phyloP scores from a whole-genome alignment of 2,797 vertebrate genomes.

The Chiloscyllium punctatum region DNA sequence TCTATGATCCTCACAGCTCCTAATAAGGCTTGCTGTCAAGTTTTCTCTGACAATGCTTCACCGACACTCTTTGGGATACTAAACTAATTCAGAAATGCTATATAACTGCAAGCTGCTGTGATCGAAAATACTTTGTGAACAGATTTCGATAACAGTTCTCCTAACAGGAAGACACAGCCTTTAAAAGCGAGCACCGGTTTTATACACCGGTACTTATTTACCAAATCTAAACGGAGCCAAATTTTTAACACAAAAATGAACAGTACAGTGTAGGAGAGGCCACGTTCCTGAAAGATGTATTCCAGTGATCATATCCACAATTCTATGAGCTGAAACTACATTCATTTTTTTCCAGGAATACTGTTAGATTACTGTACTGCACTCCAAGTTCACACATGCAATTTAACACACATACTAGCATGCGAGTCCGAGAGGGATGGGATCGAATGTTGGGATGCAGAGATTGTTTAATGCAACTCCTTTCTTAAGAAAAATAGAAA shows the following conservation, averaged over 20 bases:
- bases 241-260: background rate
- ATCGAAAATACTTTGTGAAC: background rate
- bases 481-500: background rate
- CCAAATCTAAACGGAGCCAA: background rate
- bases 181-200: background rate
- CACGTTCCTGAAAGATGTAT: slow-evolving; percentile 1
- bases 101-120: background rate
- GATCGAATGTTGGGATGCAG: background rate
- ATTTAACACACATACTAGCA: background rate
- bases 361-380: background rate
- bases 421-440: too few relatives aligned
- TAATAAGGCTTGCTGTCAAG: background rate
- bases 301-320: background rate
- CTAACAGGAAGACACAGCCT: background rate
- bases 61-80: background rate
- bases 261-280: background rate
- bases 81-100: too few relatives aligned
- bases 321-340: background rate
- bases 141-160: background rate
- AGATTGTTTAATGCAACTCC: background rate
- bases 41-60: background rate
- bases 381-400: background rate
- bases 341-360: background rate
- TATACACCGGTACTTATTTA: background rate
- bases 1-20: background rate